These are phyloP conservation scores for Podilymbus podiceps DNA, from an alignment of 2,113 vertebrate genomes.

Conservation along the genomic window DNA sequence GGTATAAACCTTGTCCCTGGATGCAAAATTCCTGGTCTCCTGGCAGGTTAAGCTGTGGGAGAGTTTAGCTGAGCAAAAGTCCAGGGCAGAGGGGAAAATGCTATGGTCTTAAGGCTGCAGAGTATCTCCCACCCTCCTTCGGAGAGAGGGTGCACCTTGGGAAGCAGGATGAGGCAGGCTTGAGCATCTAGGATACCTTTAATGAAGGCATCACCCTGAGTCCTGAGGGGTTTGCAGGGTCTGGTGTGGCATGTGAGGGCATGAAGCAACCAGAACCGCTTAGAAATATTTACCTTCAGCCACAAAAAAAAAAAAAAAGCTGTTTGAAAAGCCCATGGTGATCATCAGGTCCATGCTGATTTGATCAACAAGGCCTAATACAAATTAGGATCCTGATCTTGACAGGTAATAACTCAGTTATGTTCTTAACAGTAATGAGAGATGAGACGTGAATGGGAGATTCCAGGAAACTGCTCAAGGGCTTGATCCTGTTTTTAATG, in stretches of 20 bases:
- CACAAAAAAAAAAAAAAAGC: not conserved
- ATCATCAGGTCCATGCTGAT: not conserved
- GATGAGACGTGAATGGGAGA: not conserved
- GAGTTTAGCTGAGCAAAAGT: not conserved
- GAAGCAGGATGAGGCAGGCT: not conserved
- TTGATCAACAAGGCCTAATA: not conserved
- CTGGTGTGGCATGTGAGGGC: not conserved
- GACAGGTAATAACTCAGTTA: not conserved
- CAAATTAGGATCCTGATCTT: not conserved
- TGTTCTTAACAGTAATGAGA: not conserved
- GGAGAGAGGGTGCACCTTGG: not conserved
- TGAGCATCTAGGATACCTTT: not conserved
- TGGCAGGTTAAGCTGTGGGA: not conserved
- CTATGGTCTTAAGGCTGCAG: not conserved
- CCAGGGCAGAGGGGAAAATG: not conserved
- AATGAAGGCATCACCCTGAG: not conserved
- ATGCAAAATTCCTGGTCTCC: not conserved
- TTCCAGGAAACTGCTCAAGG: not conserved
- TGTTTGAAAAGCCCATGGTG: not conserved
- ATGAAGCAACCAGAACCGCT: not conserved
- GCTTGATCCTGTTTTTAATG: not conserved
- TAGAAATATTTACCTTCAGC: not conserved
- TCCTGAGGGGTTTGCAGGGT: not conserved
- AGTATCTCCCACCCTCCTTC: not conserved
- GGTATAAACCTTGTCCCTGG: not conserved